Conservation (phyloP, 2,888 invertebrate species). For the Aphidoletes aphidimyza region DNA sequence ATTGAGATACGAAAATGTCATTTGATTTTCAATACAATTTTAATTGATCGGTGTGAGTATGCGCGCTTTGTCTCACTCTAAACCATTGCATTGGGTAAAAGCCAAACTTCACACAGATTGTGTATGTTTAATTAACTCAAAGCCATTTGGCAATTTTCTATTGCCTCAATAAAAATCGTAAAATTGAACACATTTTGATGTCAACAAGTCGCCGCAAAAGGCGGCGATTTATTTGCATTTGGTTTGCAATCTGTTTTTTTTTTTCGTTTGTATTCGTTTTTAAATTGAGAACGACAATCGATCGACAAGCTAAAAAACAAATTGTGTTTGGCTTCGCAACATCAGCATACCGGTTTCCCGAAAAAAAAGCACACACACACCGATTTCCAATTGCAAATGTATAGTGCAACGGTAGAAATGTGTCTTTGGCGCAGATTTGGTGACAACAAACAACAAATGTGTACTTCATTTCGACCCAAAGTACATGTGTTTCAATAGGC, state of each 20-base stretch:
- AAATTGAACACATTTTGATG: constrained; percentile 22
- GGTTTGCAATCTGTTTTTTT: not conserved
- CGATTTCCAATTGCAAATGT: not conserved
- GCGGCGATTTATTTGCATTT: not conserved
- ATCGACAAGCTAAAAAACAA: constrained; percentile 25
- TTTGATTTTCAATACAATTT: constrained; percentile 9
- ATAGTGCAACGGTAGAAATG: constrained; percentile 5
- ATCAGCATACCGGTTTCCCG: too few relatives aligned
- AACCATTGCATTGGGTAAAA: not conserved
- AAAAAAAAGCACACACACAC: too few relatives aligned
- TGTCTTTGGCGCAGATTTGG: constrained; percentile 17
- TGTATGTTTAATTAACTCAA: constrained; percentile 35
- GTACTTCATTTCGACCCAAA: not conserved
- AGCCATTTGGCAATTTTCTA: constrained; percentile 20
- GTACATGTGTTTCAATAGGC: not conserved
- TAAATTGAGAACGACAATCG: constrained; percentile 41
- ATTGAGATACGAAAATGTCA: constrained; percentile 13
- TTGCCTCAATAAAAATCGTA: not conserved
- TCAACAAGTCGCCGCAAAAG: constrained; percentile 2
- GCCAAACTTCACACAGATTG: too few relatives aligned
- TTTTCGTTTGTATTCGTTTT: not conserved
- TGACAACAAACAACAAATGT: constrained; percentile 48
- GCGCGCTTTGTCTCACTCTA: not conserved
- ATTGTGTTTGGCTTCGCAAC: not conserved
- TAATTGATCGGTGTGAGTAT: not conserved